Conservation (phyloP, 1,140 invertebrate species). For the Aphaenogaster ashmeadi region DNA sequence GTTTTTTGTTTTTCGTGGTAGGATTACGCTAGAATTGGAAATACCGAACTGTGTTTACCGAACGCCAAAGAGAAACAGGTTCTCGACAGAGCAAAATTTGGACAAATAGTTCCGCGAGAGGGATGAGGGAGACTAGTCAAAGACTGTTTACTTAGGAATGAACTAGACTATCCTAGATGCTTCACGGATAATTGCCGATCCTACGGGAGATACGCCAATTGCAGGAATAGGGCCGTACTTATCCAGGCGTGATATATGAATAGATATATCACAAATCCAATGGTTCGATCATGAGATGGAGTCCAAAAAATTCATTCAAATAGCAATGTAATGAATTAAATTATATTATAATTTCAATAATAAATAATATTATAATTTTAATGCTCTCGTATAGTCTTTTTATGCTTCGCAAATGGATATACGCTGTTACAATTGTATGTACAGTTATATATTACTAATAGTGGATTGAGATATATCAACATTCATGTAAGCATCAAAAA, state of each 20-base stretch:
- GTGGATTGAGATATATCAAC: neutral
- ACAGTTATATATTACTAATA: neutral
- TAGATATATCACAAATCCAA: neutral
- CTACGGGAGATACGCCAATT: neutral
- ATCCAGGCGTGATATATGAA: neutral
- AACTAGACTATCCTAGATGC: neutral
- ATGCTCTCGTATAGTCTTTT: neutral
- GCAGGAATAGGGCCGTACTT: neutral
- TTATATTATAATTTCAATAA: neutral
- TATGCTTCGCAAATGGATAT: neutral
- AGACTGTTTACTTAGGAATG: neutral
- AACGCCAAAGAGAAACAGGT: neutral
- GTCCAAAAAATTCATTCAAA: neutral
- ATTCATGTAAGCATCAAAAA: neutral
- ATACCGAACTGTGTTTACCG: neutral
- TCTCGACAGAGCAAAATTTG: neutral
- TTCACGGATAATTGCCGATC: neutral
- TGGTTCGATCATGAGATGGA: neutral
- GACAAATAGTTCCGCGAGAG: neutral
- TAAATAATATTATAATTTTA: neutral
- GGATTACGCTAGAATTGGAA: neutral
- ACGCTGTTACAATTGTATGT: neutral
- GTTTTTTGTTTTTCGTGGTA: neutral
- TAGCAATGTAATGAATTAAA: neutral
- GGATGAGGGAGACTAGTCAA: neutral